These are phyloP conservation scores for Diachasma alloeum DNA, from an alignment of 1,140 invertebrate species.

Conservation along the genomic window DNA sequence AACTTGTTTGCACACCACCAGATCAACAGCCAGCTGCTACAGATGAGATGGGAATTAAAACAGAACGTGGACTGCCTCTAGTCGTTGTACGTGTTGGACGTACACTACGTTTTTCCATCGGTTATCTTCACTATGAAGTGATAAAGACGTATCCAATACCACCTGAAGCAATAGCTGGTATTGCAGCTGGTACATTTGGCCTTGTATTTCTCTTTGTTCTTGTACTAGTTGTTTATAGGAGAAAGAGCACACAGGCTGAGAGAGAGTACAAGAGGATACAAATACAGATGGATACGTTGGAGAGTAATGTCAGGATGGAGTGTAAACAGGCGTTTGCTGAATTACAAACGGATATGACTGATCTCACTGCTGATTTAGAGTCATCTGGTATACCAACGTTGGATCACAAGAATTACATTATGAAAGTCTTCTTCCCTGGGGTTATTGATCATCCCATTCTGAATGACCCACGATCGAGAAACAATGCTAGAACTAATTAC, in stretches of 20 bases:
- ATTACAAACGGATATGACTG: constrained; percentile 98
- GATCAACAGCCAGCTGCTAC: constrained; percentile 84
- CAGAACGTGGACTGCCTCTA: constrained; percentile 79
- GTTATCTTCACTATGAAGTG: constrained; percentile 88
- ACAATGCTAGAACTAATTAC: constrained; percentile 85
- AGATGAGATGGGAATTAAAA: constrained; percentile 84
- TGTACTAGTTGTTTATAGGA: constrained; percentile 86
- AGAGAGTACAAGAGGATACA: constrained; percentile 97
- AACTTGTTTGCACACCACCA: constrained; percentile 90
- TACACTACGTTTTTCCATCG: constrained; percentile 86
- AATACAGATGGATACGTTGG: constrained; percentile 99
- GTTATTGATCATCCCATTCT: constrained; percentile 91
- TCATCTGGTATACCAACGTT: constrained; percentile 95
- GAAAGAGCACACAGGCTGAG: constrained; percentile 94
- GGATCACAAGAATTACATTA: constrained; percentile 95
- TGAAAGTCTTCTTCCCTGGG: constrained; percentile 98
- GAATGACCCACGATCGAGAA: constrained; percentile 81
- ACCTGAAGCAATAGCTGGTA: constrained; percentile 85
- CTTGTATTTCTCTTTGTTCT: constrained; percentile 86
- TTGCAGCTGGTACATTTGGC: constrained; percentile 82
- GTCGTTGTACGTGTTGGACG: constrained; percentile 91
- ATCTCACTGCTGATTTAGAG: constrained; percentile 94
- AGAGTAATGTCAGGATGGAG: constrained; percentile 96
- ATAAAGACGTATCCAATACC: constrained; percentile 85
- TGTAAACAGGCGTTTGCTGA: constrained; percentile 99